phyloP scores from a whole-genome alignment of 2,888 invertebrate genomes.

The Drosophila mimica region DNA sequence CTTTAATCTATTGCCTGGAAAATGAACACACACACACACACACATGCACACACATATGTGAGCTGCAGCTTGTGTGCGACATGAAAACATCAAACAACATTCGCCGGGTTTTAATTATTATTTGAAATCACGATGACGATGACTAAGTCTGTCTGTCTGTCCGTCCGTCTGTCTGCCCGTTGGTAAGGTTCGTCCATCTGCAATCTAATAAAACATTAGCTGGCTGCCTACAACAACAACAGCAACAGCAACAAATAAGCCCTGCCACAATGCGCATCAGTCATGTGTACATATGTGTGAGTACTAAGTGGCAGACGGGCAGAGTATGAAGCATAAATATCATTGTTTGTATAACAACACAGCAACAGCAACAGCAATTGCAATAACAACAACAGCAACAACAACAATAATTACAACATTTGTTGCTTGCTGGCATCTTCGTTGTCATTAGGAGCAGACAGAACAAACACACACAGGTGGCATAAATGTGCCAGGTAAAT shows the following conservation, averaged over 20 bases:
- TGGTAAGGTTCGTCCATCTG: constrained; percentile 19
- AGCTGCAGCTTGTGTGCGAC: constrained; percentile 31
- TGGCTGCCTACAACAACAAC: constrained; percentile 37
- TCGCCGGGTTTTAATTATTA: constrained; percentile 70
- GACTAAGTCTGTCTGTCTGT: constrained; percentile 30
- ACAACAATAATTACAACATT: constrained; percentile 12
- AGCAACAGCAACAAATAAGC: constrained; percentile 30
- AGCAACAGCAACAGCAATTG: neutral
- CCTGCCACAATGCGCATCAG: constrained; percentile 28
- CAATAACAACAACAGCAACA: neutral
- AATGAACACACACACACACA: constrained; percentile 21
- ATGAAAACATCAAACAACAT: constrained; percentile 69
- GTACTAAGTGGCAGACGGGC: constrained; percentile 6
- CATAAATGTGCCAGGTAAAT: constrained; percentile 46
- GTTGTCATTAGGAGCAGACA: constrained; percentile 21
- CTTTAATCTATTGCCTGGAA: constrained; percentile 62
- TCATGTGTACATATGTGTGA: constrained; percentile 18
- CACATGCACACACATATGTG: neutral
- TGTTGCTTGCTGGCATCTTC: constrained; percentile 29
- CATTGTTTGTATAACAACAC: constrained; percentile 48
- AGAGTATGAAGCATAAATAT: constrained; percentile 47
- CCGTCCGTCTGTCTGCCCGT: neutral
- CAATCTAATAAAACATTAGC: constrained; percentile 69
- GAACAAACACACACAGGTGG: constrained; percentile 30
- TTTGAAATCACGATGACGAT: constrained; percentile 60